A percentile compares a stretch with the other conserved stretches of the same genome.
These are phyloP conservation scores for Axinella damicornis DNA, from an alignment of 37 sponge, comb jelly and placozoan species.

Conservation along the genomic window DNA sequence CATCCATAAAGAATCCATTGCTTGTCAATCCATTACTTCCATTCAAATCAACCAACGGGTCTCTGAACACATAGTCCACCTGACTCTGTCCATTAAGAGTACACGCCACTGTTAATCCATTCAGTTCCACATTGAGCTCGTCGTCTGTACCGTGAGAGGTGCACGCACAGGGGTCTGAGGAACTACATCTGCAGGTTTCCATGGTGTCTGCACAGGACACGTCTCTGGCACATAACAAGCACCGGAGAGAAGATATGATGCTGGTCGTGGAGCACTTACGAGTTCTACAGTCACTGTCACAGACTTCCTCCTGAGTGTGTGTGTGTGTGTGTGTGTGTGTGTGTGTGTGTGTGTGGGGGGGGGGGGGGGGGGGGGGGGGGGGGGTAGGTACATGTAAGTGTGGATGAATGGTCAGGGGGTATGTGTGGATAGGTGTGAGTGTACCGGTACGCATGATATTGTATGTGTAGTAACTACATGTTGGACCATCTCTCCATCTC, in stretches of 20 bases:
- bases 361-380: no score
- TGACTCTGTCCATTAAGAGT: background rate
- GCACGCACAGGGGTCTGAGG: background rate
- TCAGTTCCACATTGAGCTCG: slow-evolving; percentile 17
- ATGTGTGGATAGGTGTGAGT: background rate
- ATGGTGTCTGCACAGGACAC: background rate
- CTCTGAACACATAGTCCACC: slow-evolving; percentile 29
- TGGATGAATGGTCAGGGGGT: no score
- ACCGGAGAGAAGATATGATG: background rate
- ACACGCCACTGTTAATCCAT: slow-evolving; percentile 14
- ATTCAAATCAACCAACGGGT: slow-evolving; percentile 38
- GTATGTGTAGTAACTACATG: no score
- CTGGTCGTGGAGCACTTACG: background rate
- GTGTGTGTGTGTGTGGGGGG: background rate
- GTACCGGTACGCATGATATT: no score
- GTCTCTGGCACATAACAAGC: background rate
- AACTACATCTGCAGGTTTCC: no score
- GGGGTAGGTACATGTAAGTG: no score
- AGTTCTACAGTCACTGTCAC: background rate
- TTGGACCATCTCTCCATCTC: no score
- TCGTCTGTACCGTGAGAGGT: slow-evolving; percentile 4
- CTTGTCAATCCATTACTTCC: background rate
- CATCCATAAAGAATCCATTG: background rate
- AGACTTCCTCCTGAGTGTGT: slow-evolving; percentile 9
- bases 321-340: background rate